A percentile compares a stretch with the other conserved stretches of the same genome.
Evolutionary conservation across 2,113 vertebrate genomes (phyloP).

Genomic region (Cryptomyrus ogoouensis): DNA sequence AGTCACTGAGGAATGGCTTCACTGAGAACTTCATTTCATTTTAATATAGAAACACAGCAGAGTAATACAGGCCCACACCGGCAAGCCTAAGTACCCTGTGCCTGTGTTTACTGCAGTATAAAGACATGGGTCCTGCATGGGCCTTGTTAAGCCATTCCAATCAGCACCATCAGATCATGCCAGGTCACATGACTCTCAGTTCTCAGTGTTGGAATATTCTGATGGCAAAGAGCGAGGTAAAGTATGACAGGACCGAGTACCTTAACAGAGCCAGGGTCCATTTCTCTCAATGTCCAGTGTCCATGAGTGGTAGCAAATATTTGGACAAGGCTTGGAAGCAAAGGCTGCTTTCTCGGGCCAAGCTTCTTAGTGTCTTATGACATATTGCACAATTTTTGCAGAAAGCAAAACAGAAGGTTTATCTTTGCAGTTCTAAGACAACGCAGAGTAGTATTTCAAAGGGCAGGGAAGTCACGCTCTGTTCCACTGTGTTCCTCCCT

Average conservation of each 20-base stretch:
- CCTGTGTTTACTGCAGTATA: neutral
- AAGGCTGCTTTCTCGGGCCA: neutral
- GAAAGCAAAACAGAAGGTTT: neutral
- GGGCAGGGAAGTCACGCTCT: neutral
- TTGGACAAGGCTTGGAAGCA: neutral
- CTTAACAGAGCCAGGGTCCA: neutral
- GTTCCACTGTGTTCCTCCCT: neutral
- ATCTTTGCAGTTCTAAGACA: neutral
- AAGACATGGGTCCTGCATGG: neutral
- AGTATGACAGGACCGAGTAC: neutral
- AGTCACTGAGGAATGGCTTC: neutral
- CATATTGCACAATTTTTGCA: neutral
- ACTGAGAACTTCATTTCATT: neutral
- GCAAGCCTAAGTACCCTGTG: neutral
- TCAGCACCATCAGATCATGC: neutral
- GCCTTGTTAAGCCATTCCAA: neutral
- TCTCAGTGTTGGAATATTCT: neutral
- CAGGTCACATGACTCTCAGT: neutral
- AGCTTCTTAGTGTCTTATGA: neutral
- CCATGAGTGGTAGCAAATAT: neutral
- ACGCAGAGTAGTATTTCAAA: neutral
- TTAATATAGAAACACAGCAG: neutral
- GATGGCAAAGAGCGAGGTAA: neutral
- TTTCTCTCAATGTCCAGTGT: conserved; percentile 1
- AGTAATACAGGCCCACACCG: neutral